A percentile compares a stretch with the other conserved stretches of the same genome.
phyloP scores from a whole-genome alignment of 2,797 vertebrate species.

The Labroides dimidiatus region DNA sequence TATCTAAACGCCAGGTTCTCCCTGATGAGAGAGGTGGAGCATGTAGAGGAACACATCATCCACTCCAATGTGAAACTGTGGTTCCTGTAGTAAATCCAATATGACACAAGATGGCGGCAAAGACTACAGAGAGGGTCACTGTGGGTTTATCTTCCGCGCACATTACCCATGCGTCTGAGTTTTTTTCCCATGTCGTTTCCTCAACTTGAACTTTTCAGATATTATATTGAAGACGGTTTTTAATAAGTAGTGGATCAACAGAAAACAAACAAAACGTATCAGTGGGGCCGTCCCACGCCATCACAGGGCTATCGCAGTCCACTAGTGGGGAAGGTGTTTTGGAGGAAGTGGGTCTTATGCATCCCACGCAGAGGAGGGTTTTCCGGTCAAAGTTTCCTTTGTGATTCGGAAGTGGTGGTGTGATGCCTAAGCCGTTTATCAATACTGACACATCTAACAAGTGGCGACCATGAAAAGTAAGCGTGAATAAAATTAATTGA shows the following conservation, averaged over 20 bases:
- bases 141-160: neutral
- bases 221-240: too few species aligned
- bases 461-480: slow-evolving; percentile 72
- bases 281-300: too few species aligned
- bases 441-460: slow-evolving; percentile 51
- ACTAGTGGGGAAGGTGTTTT: slow-evolving; percentile 12
- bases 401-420: slow-evolving; percentile 77
- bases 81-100: neutral
- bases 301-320: neutral
- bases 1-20: too few species aligned
- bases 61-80: slow-evolving; percentile 14
- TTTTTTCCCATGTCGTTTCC: neutral
- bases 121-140: slow-evolving; percentile 2
- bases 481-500: neutral
- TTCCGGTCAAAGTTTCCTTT: slow-evolving; percentile 85
- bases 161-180: too few species aligned
- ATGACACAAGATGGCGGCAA: slow-evolving; percentile 54
- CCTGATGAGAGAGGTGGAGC: too few species aligned
- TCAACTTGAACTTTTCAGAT: neutral
- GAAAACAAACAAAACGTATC: too few species aligned
- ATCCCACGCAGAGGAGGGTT: slow-evolving; percentile 69
- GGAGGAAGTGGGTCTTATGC: slow-evolving; percentile 52
- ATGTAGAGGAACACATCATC: too few species aligned
- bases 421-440: slow-evolving; percentile 55
- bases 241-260: too few species aligned